phyloP scores from a whole-genome alignment of 2,888 invertebrate genomes.

The Trichopoda pennipes region DNA sequence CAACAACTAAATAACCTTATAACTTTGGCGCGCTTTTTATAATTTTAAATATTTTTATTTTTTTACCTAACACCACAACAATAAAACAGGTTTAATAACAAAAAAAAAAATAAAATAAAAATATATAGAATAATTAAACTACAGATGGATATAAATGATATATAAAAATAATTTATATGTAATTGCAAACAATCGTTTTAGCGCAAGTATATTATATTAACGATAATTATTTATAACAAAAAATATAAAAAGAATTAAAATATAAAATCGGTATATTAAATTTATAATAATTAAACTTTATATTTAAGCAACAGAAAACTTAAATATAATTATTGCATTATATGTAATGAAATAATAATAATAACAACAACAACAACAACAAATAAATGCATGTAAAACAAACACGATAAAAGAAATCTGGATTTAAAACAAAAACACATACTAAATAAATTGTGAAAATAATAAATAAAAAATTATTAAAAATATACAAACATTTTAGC shows the following conservation, averaged over 20 bases:
- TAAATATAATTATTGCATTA: constrained; percentile 63
- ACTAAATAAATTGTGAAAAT: constrained; percentile 65
- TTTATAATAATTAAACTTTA: constrained; percentile 70
- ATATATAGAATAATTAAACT: too few species aligned
- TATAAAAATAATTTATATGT: constrained; percentile 66
- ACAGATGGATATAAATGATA: constrained; percentile 52
- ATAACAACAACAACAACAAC: constrained; percentile 30
- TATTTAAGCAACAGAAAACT: constrained; percentile 66
- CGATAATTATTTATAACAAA: constrained; percentile 63
- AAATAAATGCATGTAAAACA: constrained; percentile 60
- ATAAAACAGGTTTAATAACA: constrained; percentile 1
- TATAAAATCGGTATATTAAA: constrained; percentile 68
- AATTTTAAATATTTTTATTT: not conserved
- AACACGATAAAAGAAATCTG: constrained; percentile 55
- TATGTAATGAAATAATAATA: constrained; percentile 42
- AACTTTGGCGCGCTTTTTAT: not conserved
- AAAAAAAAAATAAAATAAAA: constrained; percentile 8
- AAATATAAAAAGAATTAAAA: constrained; percentile 36
- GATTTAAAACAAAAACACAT: constrained; percentile 31
- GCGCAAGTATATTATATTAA: constrained; percentile 69
- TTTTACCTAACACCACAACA: constrained; percentile 18
- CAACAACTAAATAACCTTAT: too few species aligned
- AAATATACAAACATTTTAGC: constrained; percentile 31
- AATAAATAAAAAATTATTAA: constrained; percentile 60
- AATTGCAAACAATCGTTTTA: constrained; percentile 74